Evolutionary conservation across 2,797 vertebrate species (phyloP).

Genomic region (Anolis apletophallus): DNA sequence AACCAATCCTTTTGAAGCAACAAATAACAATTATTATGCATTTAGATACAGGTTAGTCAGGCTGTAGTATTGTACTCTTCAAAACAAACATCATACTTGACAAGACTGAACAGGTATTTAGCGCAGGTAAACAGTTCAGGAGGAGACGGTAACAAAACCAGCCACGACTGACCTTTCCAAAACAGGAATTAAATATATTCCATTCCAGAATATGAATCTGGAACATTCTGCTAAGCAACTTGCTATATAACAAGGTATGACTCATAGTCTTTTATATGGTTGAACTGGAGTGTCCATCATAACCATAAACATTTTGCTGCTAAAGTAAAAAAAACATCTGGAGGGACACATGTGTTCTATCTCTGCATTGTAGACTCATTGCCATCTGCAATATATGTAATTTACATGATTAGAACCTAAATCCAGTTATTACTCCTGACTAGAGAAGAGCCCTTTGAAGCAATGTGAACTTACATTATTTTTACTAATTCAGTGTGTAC

Average conservation of each 20-base stretch:
- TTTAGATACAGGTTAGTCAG: constrained; percentile 10
- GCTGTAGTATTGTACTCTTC: neutral
- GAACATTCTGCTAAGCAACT: neutral
- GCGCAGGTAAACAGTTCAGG: neutral
- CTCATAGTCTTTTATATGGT: too few species aligned
- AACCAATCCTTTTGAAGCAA: neutral
- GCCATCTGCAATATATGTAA: too few species aligned
- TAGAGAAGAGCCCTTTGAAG: too few species aligned
- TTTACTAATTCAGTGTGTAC: too few species aligned
- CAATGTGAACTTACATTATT: too few species aligned
- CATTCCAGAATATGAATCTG: neutral
- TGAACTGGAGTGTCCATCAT: too few species aligned
- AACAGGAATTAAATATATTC: neutral
- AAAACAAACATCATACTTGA: neutral
- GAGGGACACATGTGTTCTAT: too few species aligned
- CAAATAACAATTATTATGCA: neutral
- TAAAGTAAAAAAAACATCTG: too few species aligned
- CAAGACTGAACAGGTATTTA: neutral
- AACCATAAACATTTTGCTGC: too few species aligned
- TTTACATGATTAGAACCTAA: neutral
- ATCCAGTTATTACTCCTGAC: neutral
- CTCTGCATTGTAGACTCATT: neutral
- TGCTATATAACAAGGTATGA: too few species aligned
- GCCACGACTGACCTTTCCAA: neutral
- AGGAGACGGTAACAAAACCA: neutral